A percentile compares a stretch with the other conserved stretches of the same genome.
Conservation (phyloP, 30 jellyfish, hydroid and myxozoan species). For the Pelagia noctiluca region DNA sequence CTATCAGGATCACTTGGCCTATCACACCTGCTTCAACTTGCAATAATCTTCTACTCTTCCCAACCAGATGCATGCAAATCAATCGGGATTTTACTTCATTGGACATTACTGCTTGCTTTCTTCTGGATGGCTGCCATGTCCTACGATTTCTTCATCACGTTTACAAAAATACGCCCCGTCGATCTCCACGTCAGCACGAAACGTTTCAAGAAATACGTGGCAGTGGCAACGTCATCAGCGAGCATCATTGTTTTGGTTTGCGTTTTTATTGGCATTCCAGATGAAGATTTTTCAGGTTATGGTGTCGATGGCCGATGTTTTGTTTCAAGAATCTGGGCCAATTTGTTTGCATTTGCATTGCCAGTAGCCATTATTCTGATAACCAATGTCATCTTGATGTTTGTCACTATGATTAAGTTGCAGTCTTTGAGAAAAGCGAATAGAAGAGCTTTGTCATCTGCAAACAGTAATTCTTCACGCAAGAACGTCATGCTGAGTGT, state of each 20-base stretch:
- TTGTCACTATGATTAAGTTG: slow-evolving; percentile 6
- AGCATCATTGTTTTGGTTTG: slow-evolving; percentile 2
- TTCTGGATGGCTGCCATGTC: slow-evolving; percentile 59
- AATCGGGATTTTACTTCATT: slow-evolving; percentile 52
- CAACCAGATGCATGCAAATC: slow-evolving; percentile 21
- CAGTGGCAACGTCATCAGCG: neutral
- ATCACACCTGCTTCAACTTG: slow-evolving; percentile 39
- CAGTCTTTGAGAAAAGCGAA: neutral
- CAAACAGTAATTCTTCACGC: neutral
- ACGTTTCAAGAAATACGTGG: slow-evolving; percentile 5
- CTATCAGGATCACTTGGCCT: slow-evolving; percentile 14
- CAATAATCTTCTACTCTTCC: neutral
- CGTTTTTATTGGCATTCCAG: neutral
- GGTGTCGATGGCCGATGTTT: slow-evolving; percentile 15
- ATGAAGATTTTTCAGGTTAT: slow-evolving; percentile 7
- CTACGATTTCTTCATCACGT: slow-evolving; percentile 50
- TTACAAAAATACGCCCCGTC: slow-evolving; percentile 11
- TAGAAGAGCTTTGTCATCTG: neutral
- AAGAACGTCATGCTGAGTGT: neutral
- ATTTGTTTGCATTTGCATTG: slow-evolving; percentile 15
- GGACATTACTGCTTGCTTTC: slow-evolving; percentile 50
- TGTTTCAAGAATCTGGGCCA: slow-evolving; percentile 25
- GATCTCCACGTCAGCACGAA: slow-evolving; percentile 4
- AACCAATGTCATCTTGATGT: neutral
- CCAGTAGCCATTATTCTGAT: neutral